Base-by-base conservation (phyloP, 2,797 vertebrate species). In the Acanthurus lineatus region DNA sequence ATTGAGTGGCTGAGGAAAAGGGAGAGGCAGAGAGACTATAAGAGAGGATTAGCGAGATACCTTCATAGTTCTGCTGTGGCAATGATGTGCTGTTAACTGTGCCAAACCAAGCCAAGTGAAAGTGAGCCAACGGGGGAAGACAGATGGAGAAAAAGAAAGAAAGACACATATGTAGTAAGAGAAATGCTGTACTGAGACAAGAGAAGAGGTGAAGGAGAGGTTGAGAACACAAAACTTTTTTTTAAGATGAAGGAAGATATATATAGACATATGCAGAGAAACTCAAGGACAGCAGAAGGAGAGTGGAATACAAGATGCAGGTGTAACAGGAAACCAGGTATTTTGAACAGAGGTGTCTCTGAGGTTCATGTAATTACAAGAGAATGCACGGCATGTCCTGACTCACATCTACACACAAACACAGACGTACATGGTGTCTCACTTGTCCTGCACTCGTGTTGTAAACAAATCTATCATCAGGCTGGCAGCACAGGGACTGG, bases 401-500 rank as follows among this genome's bases (percentile, higher is more conserved):
- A 17, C 35, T 51, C 16, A 49, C 51, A 49, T 38, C 44, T 42
- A 45, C 71, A 66, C 25, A 47, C 56, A 56, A 14, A 32, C 56
- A 61, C 19, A 56, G 16, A 56, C 53, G 20, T 51, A 62, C 49
- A 62, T 25, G 9, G 42, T n/a, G 65, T 73, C 76, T 61, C 48
- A 67, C 79, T 69, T 77, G 64, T 48, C 78, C 60, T 82, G 63
- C 56, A 84, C 69, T 84, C 82, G 71, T 63, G 86, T 77, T 63
- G 70, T 86, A 85, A 88, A 86, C 77, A 83, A 77, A 83, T 76
- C 87, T 81, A 85, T 89, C 80, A 84, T 82, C 63, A 52, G 14
- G 20, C 79, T 88, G 84, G 72, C 81, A 82, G 70, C 38, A 35
- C 32, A 35, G 32, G 32, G 32, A 35, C 32, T 35, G 32, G 6